Evolutionary conservation across 2,888 invertebrate genomes (phyloP).

Genomic region (Cryptophagus acutangulus): DNA sequence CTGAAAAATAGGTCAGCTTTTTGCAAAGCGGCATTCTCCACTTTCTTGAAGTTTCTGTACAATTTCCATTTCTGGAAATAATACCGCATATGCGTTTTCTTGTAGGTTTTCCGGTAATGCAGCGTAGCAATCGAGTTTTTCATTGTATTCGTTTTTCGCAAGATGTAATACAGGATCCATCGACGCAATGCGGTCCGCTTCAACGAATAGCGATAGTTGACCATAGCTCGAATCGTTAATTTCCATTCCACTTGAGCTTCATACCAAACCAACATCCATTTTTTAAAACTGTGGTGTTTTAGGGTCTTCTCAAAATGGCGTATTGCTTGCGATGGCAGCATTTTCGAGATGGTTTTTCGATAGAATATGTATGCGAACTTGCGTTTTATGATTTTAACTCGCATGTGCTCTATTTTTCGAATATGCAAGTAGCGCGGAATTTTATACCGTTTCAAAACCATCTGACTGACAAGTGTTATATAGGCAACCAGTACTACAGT

Average conservation of each 20-base stretch:
- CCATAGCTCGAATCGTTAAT: slow-evolving; percentile 30
- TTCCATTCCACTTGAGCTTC: slow-evolving; percentile 34
- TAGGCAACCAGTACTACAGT: too few species aligned
- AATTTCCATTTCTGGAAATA: slow-evolving; percentile 28
- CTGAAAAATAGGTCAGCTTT: too few species aligned
- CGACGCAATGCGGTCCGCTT: slow-evolving; percentile 25
- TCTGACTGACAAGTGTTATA: not conserved
- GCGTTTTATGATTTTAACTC: slow-evolving; percentile 28
- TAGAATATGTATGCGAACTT: slow-evolving; percentile 36
- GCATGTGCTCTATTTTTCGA: slow-evolving; percentile 27
- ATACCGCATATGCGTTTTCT: slow-evolving; percentile 17
- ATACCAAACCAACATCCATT: slow-evolving; percentile 30
- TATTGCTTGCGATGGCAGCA: slow-evolving; percentile 31
- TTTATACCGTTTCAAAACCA: slow-evolving; percentile 19
- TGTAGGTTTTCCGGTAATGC: slow-evolving; percentile 28
- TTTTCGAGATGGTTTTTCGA: slow-evolving; percentile 30
- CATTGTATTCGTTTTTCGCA: slow-evolving; percentile 20
- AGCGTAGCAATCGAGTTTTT: slow-evolving; percentile 26
- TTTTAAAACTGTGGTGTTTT: slow-evolving; percentile 24
- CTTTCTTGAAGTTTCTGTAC: slow-evolving; percentile 19
- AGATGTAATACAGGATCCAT: slow-evolving; percentile 27
- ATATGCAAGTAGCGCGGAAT: slow-evolving; percentile 28
- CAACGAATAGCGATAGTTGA: slow-evolving; percentile 31
- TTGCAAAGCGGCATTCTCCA: too few species aligned
- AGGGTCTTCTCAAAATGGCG: slow-evolving; percentile 21